Evolutionary conservation across 1,140 invertebrate species (phyloP), one percentile per base, ranked within the genome.

Genomic region (Drosophila kanapiae): DNA sequence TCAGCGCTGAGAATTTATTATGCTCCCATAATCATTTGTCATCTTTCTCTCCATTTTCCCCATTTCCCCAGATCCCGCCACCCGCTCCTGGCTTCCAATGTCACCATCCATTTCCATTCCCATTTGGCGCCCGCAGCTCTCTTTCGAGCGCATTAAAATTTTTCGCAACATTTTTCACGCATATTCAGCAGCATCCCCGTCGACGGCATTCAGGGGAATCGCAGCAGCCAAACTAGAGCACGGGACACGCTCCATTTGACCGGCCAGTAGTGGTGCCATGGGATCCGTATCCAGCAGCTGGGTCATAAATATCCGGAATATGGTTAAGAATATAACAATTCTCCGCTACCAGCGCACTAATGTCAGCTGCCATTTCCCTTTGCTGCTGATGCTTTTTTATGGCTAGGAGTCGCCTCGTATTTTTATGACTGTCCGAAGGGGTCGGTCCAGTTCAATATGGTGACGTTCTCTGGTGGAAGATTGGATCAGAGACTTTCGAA

Each of bases 301-400:
- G 78, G 85, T 85, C 85, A 84, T 88, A 88, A 88, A 88, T 88
- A 63, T 85, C 78, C 68, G 62, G 67, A 85, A 90, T 90, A 90
- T 90, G 88, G 81, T 88, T 85, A 88, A 88, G 81, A 81, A 85
- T 90, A 90, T 85, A 90, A 88, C 78, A 88, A 88, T 90, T 80
- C 63, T 68, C 33, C 48, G 27, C 40, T 65, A 33, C 16, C 62
- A 45, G 33, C n/a, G 23, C 67, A 56, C 67, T 70, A 70, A 70
- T 70, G 67, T 70, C 63, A 70, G 31, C 48, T 53, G 62, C 67
- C 47, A 56, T 31, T 69, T 63, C 38, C 59, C 47, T 59, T 13
- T 2, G 49, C 64, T 45, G 18, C 45, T 70, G 63, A 70, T 78
- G 60, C 74, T 77, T 56, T 56, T 68, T 77, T 69, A 61, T 77